Evolutionary conservation across 2,797 vertebrate species (phyloP).

Genomic region (Discoglossus pictus): DNA sequence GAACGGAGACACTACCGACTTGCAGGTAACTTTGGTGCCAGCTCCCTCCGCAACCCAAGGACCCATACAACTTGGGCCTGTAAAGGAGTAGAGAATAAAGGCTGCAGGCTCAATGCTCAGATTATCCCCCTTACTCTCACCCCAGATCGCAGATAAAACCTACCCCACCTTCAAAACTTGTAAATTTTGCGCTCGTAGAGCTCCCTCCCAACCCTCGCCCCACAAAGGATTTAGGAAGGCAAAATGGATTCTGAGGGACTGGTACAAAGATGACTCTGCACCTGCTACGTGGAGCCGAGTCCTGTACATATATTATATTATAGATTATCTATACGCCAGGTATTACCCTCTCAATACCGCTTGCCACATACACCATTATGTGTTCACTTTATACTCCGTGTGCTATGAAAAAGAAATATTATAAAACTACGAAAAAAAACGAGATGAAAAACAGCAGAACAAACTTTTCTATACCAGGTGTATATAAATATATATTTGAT

Average conservation of each 20-base stretch:
- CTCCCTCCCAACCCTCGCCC: neutral
- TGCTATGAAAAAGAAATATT: slow-evolving; percentile 41
- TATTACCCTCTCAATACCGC: slow-evolving; percentile 47
- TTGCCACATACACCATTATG: slow-evolving; percentile 31
- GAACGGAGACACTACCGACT: neutral
- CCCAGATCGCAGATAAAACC: neutral
- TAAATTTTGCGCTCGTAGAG: slow-evolving; percentile 11
- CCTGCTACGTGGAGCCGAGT: slow-evolving; percentile 14
- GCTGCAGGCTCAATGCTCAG: neutral
- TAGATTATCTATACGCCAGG: slow-evolving; percentile 23
- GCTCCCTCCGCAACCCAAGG: no score
- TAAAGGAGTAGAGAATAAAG: no score
- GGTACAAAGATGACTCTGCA: neutral
- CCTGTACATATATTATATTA: slow-evolving; percentile 25
- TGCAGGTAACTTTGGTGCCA: neutral
- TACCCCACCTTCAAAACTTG: neutral
- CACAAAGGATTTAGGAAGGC: slow-evolving; percentile 11
- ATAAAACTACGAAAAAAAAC: slow-evolving; percentile 6
- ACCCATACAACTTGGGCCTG: no score
- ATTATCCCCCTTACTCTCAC: neutral
- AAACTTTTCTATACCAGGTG: slow-evolving; percentile 81
- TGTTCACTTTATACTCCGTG: slow-evolving; percentile 71
- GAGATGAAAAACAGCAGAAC: slow-evolving; percentile 56
- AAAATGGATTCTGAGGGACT: slow-evolving; percentile 7
- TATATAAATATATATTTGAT: slow-evolving; percentile 68